phyloP scores from a whole-genome alignment of 2,797 vertebrate genomes.

The Erpetoichthys calabaricus region DNA sequence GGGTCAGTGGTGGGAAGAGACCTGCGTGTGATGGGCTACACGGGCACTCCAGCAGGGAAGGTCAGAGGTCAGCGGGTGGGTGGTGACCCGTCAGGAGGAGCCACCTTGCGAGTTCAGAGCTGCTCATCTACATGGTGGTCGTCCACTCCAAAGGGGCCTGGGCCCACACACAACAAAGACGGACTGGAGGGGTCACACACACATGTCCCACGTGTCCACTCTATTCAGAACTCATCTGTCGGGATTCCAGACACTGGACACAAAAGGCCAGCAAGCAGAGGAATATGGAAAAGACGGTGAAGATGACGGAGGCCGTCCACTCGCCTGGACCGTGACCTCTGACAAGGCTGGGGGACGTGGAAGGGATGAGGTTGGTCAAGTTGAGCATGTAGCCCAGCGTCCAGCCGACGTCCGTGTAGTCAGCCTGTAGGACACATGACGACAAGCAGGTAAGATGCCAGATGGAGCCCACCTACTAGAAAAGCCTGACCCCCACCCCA shows the following conservation, averaged over 20 bases:
- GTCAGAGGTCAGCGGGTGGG: too few species aligned
- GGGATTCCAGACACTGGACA: conserved; percentile 15
- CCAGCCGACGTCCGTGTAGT: conserved; percentile 53
- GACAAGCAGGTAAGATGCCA: not conserved
- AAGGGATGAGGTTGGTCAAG: conserved; percentile 48
- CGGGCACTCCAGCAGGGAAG: too few species aligned
- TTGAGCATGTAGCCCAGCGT: conserved; percentile 67
- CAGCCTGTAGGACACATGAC: conserved; percentile 33
- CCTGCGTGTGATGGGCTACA: too few species aligned
- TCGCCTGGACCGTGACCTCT: conserved; percentile 30
- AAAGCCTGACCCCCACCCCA: not conserved
- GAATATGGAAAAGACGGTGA: conserved; percentile 33
- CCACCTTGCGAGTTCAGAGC: too few species aligned
- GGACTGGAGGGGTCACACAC: too few species aligned
- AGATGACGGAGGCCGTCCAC: conserved; percentile 44
- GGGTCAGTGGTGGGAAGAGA: too few species aligned
- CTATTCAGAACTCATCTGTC: not conserved
- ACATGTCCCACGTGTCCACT: too few species aligned
- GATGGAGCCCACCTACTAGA: too few species aligned
- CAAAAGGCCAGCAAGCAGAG: conserved; percentile 22
- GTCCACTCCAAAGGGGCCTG: too few species aligned
- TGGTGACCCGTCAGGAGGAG: too few species aligned
- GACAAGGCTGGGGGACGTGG: conserved; percentile 15
- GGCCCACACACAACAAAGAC: too few species aligned
- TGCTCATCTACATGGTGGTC: too few species aligned